Percentiles rank a stretch among this genome's conserved stretches.
Evolutionary conservation across 2,797 vertebrate genomes (phyloP).

Genomic region (Chrysolophus pictus): DNA sequence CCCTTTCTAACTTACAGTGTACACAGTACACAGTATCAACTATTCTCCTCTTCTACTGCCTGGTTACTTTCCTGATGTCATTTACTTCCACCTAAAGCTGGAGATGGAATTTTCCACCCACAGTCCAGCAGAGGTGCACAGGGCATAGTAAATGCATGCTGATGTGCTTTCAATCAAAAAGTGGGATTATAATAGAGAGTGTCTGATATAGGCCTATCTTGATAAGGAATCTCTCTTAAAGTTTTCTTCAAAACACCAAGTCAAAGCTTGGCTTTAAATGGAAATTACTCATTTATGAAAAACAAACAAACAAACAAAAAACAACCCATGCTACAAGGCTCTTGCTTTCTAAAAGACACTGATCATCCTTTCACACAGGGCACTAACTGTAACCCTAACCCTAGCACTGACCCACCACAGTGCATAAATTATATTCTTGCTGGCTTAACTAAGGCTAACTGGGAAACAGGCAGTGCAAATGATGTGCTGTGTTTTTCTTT

Average conservation of each 20-base stretch:
- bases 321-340: background rate
- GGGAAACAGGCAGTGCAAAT: background rate
- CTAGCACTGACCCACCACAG: background rate
- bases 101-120: background rate
- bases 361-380: background rate
- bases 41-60: conserved; percentile 2
- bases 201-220: background rate
- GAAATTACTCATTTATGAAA: background rate
- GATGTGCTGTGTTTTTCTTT: background rate
- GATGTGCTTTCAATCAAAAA: background rate
- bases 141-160: background rate
- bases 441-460: background rate
- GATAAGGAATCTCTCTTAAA: background rate
- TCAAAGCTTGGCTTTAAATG: background rate
- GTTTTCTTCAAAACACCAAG: background rate
- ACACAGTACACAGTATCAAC: background rate
- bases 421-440: background rate
- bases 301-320: background rate
- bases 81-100: conserved; percentile 20
- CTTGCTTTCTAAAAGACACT: background rate
- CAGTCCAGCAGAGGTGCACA: background rate
- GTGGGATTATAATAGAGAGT: background rate
- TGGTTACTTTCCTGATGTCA: background rate
- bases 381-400: background rate
- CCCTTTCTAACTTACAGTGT: background rate